These are phyloP conservation scores for Orcinus orca DNA, from an alignment of 2,113 vertebrate genomes.

Conservation along the genomic window DNA sequence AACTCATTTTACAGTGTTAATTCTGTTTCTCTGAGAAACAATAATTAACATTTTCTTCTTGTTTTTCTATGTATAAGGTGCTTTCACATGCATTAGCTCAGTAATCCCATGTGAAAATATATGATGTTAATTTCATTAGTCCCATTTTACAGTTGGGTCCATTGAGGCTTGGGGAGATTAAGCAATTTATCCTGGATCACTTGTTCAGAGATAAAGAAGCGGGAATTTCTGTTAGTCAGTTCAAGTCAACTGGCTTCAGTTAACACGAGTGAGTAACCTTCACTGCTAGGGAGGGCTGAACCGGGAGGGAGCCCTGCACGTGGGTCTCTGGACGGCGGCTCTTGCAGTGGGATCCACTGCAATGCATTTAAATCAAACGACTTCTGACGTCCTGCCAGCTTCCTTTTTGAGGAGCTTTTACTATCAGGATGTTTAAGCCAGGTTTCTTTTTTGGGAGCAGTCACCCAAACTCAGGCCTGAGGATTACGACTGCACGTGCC, in stretches of 20 bases:
- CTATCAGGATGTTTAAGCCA: neutral
- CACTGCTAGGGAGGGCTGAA: too few species aligned
- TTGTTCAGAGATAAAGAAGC: neutral
- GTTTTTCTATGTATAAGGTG: neutral
- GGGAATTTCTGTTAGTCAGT: neutral
- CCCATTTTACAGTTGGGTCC: neutral
- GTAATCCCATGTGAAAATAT: neutral
- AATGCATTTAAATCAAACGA: neutral
- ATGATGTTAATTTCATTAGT: neutral
- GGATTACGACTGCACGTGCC: neutral
- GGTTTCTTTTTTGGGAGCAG: neutral
- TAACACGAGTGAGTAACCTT: neutral
- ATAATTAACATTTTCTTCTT: neutral
- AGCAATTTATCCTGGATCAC: neutral
- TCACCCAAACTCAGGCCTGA: neutral
- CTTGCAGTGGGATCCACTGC: too few species aligned
- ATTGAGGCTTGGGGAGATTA: neutral
- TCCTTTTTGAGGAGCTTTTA: neutral
- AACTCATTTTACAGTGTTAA: neutral
- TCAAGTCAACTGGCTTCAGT: neutral
- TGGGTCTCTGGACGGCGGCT: neutral
- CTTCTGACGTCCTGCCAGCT: neutral
- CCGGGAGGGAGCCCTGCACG: rapidly evolving
- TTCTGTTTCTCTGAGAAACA: constrained; percentile 1
- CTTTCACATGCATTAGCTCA: neutral